Conservation (phyloP, 2,797 vertebrate species). For the Tachyglossus aculeatus region DNA sequence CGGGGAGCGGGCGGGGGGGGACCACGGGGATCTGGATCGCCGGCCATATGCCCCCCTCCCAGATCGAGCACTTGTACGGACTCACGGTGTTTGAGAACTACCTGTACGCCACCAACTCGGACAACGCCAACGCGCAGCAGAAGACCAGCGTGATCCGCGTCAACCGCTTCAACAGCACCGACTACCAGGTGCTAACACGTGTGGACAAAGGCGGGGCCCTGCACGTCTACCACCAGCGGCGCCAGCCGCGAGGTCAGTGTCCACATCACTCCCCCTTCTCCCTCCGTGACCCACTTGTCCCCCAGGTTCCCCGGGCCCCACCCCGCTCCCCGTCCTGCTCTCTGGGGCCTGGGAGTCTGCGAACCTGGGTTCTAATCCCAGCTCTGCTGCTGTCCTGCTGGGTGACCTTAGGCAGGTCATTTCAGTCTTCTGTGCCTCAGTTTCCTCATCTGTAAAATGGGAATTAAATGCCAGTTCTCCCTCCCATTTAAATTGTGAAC, state of each 20-base stretch:
- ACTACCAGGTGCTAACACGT: conserved; percentile 92
- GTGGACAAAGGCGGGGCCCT: conserved; percentile 93
- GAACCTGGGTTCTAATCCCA: too few relatives aligned
- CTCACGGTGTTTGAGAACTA: conserved; percentile 98
- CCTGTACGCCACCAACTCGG: conserved; percentile 95
- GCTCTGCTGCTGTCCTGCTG: too few relatives aligned
- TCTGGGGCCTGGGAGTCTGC: too few relatives aligned
- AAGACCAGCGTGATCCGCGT: conserved; percentile 96
- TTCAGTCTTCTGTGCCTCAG: too few relatives aligned
- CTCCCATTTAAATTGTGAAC: too few relatives aligned
- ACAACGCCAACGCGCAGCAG: conserved; percentile 93
- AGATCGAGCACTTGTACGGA: conserved; percentile 95
- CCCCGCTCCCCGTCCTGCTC: too few relatives aligned
- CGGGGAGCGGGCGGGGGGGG: too few relatives aligned
- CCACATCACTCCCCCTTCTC: neutral
- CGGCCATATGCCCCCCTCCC: conserved; percentile 5
- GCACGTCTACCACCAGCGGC: conserved; percentile 95
- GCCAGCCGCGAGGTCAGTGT: conserved; percentile 88
- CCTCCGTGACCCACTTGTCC: fast-evolving
- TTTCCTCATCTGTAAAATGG: too few relatives aligned
- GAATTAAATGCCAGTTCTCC: too few relatives aligned
- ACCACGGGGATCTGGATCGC: too few relatives aligned
- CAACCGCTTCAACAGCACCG: conserved; percentile 95
- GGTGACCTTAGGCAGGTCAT: too few relatives aligned
- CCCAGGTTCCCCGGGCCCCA: neutral